Conservation (phyloP, 2,797 vertebrate genomes). For the Coregonus suidteri region DNA sequence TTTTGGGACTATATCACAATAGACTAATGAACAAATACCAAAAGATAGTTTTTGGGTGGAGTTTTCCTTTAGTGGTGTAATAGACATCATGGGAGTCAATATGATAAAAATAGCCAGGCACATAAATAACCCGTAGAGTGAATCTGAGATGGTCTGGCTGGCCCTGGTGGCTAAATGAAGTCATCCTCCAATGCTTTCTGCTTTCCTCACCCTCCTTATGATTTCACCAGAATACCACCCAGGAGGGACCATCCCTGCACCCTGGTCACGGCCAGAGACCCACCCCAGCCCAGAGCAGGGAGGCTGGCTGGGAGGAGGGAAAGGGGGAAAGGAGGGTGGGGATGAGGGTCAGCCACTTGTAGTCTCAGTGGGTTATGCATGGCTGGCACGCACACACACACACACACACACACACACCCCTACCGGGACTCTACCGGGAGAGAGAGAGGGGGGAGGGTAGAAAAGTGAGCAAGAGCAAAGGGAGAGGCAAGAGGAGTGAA, state of each 20-base stretch:
- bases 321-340: neutral
- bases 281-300: neutral
- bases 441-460: too few species aligned
- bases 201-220: neutral
- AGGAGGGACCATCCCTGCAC: neutral
- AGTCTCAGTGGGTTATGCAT: neutral
- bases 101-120: neutral
- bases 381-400: constrained; percentile 4
- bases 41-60: too few species aligned
- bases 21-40: too few species aligned
- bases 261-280: neutral
- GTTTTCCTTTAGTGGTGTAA: too few species aligned
- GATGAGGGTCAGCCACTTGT: neutral
- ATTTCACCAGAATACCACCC: neutral
- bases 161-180: neutral
- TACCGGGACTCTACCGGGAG: neutral
- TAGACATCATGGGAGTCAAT: too few species aligned
- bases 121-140: neutral
- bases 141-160: neutral
- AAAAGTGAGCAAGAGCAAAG: neutral
- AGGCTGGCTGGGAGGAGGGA: neutral
- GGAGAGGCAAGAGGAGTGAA: neutral
- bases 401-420: neutral
- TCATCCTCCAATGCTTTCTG: neutral
- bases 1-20: too few species aligned